Evolutionary conservation across 2,797 vertebrate species (phyloP).

Genomic region (Tachyglossus aculeatus): DNA sequence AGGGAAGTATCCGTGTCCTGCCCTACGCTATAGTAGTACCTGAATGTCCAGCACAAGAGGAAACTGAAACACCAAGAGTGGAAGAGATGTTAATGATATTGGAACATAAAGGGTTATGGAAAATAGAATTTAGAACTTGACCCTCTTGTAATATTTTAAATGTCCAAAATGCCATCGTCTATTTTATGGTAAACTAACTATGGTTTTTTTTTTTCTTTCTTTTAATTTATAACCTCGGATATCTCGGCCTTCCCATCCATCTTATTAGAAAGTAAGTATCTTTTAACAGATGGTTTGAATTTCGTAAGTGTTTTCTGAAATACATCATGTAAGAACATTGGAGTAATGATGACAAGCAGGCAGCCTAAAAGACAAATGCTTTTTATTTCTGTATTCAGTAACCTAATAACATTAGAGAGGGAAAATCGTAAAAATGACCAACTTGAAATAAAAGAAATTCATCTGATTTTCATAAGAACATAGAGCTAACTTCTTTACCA

Average conservation of each 20-base stretch:
- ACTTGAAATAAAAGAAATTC: too few relatives aligned
- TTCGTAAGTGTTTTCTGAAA: conserved; percentile 5
- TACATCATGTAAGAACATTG: too few relatives aligned
- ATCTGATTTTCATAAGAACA: too few relatives aligned
- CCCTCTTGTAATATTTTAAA: conserved; percentile 15
- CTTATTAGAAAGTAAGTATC: conserved; percentile 78
- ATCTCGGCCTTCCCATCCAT: conserved; percentile 37
- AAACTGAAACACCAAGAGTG: background rate
- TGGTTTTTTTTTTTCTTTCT: conserved; percentile 44
- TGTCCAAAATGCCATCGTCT: background rate
- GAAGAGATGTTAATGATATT: background rate
- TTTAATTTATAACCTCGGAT: conserved; percentile 47
- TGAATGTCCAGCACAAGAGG: background rate
- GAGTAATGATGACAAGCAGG: too few relatives aligned
- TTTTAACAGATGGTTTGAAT: conserved; percentile 35
- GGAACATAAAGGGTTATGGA: background rate
- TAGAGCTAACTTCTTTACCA: too few relatives aligned
- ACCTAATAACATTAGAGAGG: too few relatives aligned
- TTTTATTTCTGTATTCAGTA: too few relatives aligned
- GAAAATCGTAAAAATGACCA: too few relatives aligned
- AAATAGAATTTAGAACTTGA: background rate
- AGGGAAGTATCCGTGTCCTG: too few relatives aligned
- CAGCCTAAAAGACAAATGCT: too few relatives aligned
- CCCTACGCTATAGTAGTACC: too few relatives aligned
- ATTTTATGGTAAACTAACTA: conserved; percentile 58